A percentile compares a stretch with the other conserved stretches of the same genome.
phyloP scores from a whole-genome alignment of 2,888 invertebrate genomes.

The Acrobasis consociella region DNA sequence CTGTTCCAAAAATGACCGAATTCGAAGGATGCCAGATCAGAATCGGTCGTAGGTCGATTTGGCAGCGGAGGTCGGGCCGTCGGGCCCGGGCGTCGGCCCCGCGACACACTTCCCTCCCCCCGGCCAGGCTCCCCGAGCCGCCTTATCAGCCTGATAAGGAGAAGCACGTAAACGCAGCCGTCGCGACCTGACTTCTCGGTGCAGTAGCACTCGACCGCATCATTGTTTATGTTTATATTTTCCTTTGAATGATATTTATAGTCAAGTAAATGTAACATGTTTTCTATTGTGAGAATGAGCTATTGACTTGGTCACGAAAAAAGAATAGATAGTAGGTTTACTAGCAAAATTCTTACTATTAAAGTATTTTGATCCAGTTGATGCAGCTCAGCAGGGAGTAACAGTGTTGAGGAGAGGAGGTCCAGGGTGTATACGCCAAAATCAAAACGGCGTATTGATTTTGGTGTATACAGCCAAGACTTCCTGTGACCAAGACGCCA shows the following conservation, averaged over 20 bases:
- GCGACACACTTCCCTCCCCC: constrained; percentile 70
- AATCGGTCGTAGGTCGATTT: constrained; percentile 57
- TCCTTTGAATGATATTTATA: constrained; percentile 9
- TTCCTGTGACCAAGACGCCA: too few species aligned
- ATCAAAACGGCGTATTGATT: too few species aligned
- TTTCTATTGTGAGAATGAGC: background rate
- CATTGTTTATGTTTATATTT: constrained; percentile 27
- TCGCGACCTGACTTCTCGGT: constrained; percentile 32
- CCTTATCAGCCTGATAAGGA: constrained; percentile 68
- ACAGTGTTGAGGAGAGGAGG: too few species aligned
- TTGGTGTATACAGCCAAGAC: too few species aligned
- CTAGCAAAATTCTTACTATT: too few species aligned
- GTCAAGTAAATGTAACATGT: background rate
- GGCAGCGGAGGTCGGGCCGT: constrained; percentile 62
- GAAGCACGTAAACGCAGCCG: constrained; percentile 44
- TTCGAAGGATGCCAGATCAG: constrained; percentile 49
- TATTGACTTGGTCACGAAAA: too few species aligned
- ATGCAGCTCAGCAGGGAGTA: too few species aligned
- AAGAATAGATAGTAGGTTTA: too few species aligned
- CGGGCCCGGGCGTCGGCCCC: constrained; percentile 72
- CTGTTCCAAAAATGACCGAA: constrained; percentile 30
- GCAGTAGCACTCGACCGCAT: constrained; percentile 30
- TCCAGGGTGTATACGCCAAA: too few species aligned
- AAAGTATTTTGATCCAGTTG: too few species aligned
- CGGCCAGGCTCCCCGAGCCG: constrained; percentile 48